Base-by-base conservation (phyloP, 1,140 invertebrate species). In the Cydia strobilella region DNA sequence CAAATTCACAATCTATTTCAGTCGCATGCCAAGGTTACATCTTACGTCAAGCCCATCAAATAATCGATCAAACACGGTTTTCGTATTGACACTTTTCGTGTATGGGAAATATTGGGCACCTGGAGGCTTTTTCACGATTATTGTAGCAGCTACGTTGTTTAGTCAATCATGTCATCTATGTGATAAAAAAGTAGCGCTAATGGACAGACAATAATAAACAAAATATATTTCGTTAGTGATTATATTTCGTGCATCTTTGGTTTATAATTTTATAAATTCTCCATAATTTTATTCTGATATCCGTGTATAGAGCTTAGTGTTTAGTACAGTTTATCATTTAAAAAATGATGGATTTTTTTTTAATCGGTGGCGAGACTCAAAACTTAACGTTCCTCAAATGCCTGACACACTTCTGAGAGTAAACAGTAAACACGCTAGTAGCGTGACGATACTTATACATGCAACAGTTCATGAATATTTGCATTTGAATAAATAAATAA, bases 31-130 rank as follows among this genome's bases (percentile, higher is more conserved):
- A 42, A 69, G 65, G 65, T 69, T 69, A 35, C 31, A 69, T 39
- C 65, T n/a, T 35, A 69, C 65, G 65, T 69, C 65, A 69, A 18
- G 65, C 65, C 65, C 65, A 42, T 69, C 6, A 23, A 69, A 18
- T 69, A 25, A 69, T 35, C 31, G 13, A 69, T 69, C 65, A 31
- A 59, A 59, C 54, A 59, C 20, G 9, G 7, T 59, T 51, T 51
- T 51, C 45, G 45, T 15, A 51, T 51, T 51, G 48, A n/a, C 45
- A 48, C 48, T n/a, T 48, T 48, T 51, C 15, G 15, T 18, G 48
- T 51, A 18, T 18, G 48, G n/a, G 15, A 51, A 51, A 48, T 48
- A 48, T 48, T 48, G 45, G 45, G 45, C 9, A 45, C 13, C 42
- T 48, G 45, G 13, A 48, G 3, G 12, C 45, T 6, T 51, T 51